Base-by-base conservation (phyloP, 1,140 invertebrate genomes). In the Megalopta genalis region DNA sequence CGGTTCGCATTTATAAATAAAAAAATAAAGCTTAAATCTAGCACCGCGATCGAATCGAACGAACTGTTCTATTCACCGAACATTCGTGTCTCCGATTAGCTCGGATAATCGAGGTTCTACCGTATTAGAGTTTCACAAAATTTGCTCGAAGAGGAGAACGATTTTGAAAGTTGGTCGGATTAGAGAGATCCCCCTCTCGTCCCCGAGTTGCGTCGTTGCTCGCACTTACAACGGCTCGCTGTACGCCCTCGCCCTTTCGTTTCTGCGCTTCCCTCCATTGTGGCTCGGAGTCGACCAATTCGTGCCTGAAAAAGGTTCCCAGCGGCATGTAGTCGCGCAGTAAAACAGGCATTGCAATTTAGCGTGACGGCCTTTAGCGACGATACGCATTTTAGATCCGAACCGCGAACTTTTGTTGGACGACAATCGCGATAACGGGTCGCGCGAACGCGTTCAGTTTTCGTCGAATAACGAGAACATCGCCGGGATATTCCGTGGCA, bases 231-330 rank as follows among this genome's bases (percentile, higher is more conserved):
- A 93, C 90, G 57, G 92, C 92, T 87, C 91, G 91, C 88, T 93
- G 92, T 66, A 94, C 94, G 25, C 93, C 93, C 86, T 95, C 94
- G 25, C 94, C 94, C 89, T 95, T 95, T 84, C 96, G 95, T 87
- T 95, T 94, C 90, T 98, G 96, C 49, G 96, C 96, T 91, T 98
- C 97, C 82, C 95, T 95, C 97, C 97, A 98, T 90, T 98, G 97
- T 27, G 95, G 95, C 80, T 97, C 96, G 1, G 97, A 97, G 91
- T 98, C 97, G n/a, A 98, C 95, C 68, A 98, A 92, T 92, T 97
- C 96, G 88, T 93, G 94, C 87, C 91, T 93, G 21, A 3, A 67
- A 82, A 85, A 57, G 59, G 63, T 76, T 60, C 27, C 54, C 54
- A n/a, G 21, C 60, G 37, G n/a, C 21, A 39, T 21, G 14, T 64